Evolutionary conservation across 1,140 invertebrate genomes (phyloP).

Genomic region (Holotrichia oblita): DNA sequence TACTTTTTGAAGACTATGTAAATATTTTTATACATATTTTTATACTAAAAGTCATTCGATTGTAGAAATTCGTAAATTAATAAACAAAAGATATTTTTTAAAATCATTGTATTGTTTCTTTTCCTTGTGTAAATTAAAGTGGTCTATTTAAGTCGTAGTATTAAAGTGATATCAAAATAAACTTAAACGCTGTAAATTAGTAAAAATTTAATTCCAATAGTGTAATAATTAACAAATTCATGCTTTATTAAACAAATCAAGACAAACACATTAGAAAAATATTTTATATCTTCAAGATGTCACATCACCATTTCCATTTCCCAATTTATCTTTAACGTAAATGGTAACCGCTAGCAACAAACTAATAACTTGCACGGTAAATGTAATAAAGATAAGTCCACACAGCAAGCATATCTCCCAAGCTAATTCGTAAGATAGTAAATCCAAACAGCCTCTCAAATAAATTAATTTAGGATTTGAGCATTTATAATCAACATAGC

Average conservation of each 20-base stretch:
- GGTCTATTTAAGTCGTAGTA: no score
- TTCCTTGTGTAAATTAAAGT: not conserved
- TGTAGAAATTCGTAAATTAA: constrained; percentile 44
- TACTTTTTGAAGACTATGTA: constrained; percentile 41
- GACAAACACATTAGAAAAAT: not conserved
- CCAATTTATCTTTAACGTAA: constrained; percentile 35
- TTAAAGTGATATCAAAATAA: not conserved
- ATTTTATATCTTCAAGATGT: not conserved
- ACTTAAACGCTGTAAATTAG: not conserved
- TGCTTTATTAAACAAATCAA: not conserved
- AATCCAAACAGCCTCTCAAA: constrained; percentile 21
- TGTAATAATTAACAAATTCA: not conserved
- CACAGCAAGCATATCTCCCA: constrained; percentile 37
- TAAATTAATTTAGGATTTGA: not conserved
- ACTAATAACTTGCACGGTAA: constrained; percentile 26
- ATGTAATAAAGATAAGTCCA: constrained; percentile 29
- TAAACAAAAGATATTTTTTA: constrained; percentile 24
- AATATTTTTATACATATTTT: constrained; percentile 38
- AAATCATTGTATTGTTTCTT: not conserved
- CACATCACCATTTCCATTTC: not conserved
- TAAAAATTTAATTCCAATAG: not conserved
- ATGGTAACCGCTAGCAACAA: constrained; percentile 1
- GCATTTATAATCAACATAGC: constrained; percentile 21
- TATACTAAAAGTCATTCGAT: constrained; percentile 45
- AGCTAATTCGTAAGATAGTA: constrained; percentile 27